Evolutionary conservation across 2,113 vertebrate species (phyloP), one percentile per base, ranked within the genome.

Genomic region (Psophia crepitans): DNA sequence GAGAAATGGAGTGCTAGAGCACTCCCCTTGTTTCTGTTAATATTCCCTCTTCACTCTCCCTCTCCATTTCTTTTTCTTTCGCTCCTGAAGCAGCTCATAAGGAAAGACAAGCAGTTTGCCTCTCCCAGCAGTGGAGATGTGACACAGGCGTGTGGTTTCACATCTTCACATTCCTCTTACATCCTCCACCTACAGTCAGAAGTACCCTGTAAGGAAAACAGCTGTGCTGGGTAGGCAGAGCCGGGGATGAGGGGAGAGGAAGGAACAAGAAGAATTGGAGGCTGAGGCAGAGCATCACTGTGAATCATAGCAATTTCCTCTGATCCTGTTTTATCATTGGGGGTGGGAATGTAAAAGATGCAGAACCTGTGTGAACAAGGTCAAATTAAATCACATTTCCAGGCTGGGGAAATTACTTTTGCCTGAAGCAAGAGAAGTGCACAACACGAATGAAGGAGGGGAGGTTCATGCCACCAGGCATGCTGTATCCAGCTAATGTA

Each of bases 351-450:
- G 93, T 97, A 96, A 97, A 93, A 97, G 95, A 96, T 90, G 91
- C 90, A 79, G 90, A 97, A 97, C 93, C 96, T 87, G 89, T 96
- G 92, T 89, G 96, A 97, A 97, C 96, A 96, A 97, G 96, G 96
- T 97, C 97, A 97, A 97, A 97, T 97, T 96, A 97, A 97, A 97
- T 97, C 97, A 97, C 96, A 95, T 97, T 97, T 97, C 95, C 88
- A 97, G 88, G 93, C 97, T 96, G 95, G 96, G 94, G 94, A 97
- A 97, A 98, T 98, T 97, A 97, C 95, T 98, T 98, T 98, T 96
- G 96, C 97, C 97, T 97, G 92, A 87, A 97, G 97, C 96, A 95
- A 97, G 63, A 96, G 91, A 96, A 91, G 94, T 95, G 65, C 93
- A 95, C 76, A 82, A 90, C 93, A 90, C 35, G 68, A 97, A 93